Conservation (phyloP, 1,140 invertebrate species). For the Cephus cinctus region DNA sequence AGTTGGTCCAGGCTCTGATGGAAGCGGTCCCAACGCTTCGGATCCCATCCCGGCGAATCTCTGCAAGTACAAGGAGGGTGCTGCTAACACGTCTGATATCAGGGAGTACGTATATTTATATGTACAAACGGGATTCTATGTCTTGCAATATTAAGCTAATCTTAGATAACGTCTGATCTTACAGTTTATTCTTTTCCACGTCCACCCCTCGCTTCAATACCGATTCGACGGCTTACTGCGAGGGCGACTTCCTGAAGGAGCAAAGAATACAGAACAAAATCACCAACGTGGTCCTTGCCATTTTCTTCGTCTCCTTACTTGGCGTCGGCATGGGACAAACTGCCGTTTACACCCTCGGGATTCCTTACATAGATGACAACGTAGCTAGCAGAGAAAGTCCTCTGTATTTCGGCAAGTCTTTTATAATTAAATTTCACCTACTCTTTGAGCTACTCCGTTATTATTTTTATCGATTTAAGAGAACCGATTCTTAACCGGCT, state of each 20-base stretch:
- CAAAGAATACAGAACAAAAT: conserved; percentile 72
- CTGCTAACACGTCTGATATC: too few species aligned
- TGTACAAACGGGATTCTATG: too few species aligned
- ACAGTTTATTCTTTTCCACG: too few species aligned
- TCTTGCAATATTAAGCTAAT: too few species aligned
- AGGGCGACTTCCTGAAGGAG: conserved; percentile 60
- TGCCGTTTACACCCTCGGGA: conserved; percentile 88
- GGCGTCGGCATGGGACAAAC: conserved; percentile 92
- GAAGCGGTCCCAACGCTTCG: conserved; percentile 34
- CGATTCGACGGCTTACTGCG: conserved; percentile 52
- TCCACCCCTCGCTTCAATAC: conserved; percentile 19
- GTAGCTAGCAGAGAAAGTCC: conserved; percentile 88
- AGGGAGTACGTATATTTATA: too few species aligned
- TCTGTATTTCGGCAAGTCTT: conserved; percentile 82
- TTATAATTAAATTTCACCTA: neutral
- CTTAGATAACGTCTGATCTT: too few species aligned
- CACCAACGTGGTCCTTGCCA: conserved; percentile 75
- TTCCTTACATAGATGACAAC: conserved; percentile 93
- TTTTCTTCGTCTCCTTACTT: conserved; percentile 84
- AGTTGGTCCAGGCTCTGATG: conserved; percentile 28
- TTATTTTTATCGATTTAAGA: too few species aligned
- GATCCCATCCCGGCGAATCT: conserved; percentile 44
- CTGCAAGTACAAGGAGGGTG: conserved; percentile 42
- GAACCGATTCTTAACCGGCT: too few species aligned
- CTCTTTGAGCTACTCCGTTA: too few species aligned